phyloP scores from a whole-genome alignment of 2,797 vertebrate species.

The Hoplostethus mediterraneus region DNA sequence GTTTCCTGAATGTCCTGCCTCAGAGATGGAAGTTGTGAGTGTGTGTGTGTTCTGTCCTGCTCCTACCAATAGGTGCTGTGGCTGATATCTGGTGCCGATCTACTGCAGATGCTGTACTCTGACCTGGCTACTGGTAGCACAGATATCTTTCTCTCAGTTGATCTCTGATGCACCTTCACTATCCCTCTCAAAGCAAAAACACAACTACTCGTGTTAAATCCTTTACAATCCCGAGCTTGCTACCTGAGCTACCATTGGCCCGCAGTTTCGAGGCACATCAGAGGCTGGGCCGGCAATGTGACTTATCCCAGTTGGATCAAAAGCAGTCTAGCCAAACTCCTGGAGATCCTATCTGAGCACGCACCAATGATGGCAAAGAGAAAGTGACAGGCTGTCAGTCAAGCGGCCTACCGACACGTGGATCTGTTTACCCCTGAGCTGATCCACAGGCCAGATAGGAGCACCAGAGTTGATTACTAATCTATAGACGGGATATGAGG shows the following conservation, averaged over 20 bases:
- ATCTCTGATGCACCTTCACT: slow-evolving; percentile 17
- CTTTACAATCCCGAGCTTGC: slow-evolving; percentile 37
- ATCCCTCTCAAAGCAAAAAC: slow-evolving; percentile 14
- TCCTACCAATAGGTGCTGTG: background rate
- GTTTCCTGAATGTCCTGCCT: slow-evolving; percentile 16
- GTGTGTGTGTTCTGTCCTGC: slow-evolving; percentile 7
- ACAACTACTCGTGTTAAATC: slow-evolving; percentile 30
- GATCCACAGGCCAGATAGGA: slow-evolving; percentile 78
- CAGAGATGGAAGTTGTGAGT: background rate
- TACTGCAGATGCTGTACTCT: background rate
- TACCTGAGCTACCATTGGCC: slow-evolving; percentile 56
- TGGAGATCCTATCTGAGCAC: slow-evolving; percentile 80
- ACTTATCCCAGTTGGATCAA: slow-evolving; percentile 75
- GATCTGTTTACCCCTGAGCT: slow-evolving; percentile 77
- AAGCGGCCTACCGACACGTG: slow-evolving; percentile 78
- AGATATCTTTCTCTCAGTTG: slow-evolving; percentile 27
- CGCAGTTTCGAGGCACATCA: slow-evolving; percentile 55
- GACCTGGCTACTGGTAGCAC: slow-evolving; percentile 31
- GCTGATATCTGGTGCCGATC: background rate
- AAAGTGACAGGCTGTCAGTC: slow-evolving; percentile 86
- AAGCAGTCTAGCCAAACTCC: slow-evolving; percentile 61
- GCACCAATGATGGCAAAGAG: slow-evolving; percentile 71
- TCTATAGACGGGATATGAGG: slow-evolving; percentile 65
- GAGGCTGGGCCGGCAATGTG: slow-evolving; percentile 38
- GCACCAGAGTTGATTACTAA: slow-evolving; percentile 66